Conservation (phyloP, 2,797 vertebrate species). For the Syngnathus rostellatus region DNA sequence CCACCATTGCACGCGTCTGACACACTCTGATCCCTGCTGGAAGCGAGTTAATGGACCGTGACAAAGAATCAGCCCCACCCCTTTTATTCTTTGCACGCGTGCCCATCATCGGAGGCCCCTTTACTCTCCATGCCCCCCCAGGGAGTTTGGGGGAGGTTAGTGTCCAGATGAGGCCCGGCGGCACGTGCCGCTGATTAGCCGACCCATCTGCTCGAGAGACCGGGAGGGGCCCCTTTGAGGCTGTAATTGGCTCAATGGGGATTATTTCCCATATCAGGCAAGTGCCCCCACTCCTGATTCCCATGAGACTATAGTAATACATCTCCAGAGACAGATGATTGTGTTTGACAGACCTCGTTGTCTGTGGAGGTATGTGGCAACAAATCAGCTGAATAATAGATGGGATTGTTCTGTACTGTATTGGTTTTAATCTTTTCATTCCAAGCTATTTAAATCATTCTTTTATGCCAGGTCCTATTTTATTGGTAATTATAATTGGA, state of each 20-base stretch:
- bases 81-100: constrained; percentile 44
- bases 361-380: constrained; percentile 35
- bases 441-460: neutral
- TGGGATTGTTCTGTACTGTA: neutral
- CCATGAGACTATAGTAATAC: constrained; percentile 43
- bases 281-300: constrained; percentile 32
- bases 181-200: constrained; percentile 62
- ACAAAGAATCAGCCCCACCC: constrained; percentile 42
- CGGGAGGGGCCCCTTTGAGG: constrained; percentile 49
- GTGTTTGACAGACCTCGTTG: constrained; percentile 25
- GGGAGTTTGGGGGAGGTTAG: constrained; percentile 23
- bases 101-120: constrained; percentile 51
- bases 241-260: constrained; percentile 69
- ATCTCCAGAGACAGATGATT: constrained; percentile 41
- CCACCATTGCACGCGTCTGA: constrained; percentile 34
- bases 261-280: constrained; percentile 50
- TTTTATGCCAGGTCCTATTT: too few relatives aligned
- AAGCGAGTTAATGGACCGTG: constrained; percentile 53
- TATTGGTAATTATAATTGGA: too few relatives aligned
- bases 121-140: constrained; percentile 31
- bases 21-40: constrained; percentile 46
- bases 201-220: constrained; percentile 63
- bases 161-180: constrained; percentile 55
- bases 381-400: neutral
- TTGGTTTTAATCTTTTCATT: neutral